Percentiles rank a stretch among this genome's conserved stretches.
phyloP scores from a whole-genome alignment of 2,797 vertebrate genomes.

The Podargus strigoides region DNA sequence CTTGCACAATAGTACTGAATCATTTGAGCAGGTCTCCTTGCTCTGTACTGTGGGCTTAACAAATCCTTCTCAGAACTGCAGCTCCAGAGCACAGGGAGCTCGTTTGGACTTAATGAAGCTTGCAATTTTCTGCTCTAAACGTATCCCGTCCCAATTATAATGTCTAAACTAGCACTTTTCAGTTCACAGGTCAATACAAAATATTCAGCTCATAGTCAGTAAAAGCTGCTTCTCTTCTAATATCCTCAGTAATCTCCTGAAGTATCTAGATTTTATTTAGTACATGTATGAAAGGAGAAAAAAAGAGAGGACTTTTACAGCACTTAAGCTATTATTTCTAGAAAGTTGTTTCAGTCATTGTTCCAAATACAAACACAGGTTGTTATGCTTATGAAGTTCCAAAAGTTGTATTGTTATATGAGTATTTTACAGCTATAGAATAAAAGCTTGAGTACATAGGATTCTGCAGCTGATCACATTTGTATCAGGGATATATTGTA shows the following conservation, averaged over 20 bases:
- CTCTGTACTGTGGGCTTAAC: not conserved
- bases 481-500: too few species aligned
- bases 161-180: not conserved
- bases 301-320: not conserved
- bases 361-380: not conserved
- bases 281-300: not conserved
- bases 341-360: not conserved
- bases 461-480: not conserved
- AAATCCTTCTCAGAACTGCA: not conserved
- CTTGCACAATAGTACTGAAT: slow-evolving; percentile 29
- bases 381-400: not conserved
- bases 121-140: not conserved
- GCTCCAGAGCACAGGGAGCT: not conserved
- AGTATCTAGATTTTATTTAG: not conserved
- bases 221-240: not conserved
- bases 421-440: not conserved
- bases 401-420: not conserved
- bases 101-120: not conserved
- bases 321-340: not conserved
- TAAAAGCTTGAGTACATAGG: not conserved
- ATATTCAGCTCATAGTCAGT: not conserved
- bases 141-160: accelerated
- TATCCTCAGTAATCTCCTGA: not conserved
- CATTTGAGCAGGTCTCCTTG: slow-evolving; percentile 30
- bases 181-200: not conserved